Base-by-base conservation (phyloP, 1,140 invertebrate species). In the Lordiphosa collinella region DNA sequence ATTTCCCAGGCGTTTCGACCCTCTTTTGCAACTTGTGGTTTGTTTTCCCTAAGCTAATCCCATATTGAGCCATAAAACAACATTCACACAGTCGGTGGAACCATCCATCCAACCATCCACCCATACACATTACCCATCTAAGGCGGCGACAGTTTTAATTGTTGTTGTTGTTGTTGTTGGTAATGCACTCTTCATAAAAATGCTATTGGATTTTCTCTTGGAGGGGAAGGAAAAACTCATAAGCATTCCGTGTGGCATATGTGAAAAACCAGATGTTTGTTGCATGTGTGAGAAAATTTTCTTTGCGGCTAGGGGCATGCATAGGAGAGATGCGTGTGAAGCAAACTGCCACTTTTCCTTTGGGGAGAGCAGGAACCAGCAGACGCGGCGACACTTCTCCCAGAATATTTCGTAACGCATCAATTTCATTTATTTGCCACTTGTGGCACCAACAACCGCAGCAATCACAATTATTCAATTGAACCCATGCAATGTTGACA, bases 391-490 rank as follows among this genome's bases (percentile, higher is more conserved):
- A 54, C 50, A 67, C 52, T 44, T 38, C 49, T 62, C 36, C 53
- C 25, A 41, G 38, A 13, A 43, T 37, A 49, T 56, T 68, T 56
- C 61, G 65, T 62, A 84, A 56, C 60, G 78, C 78, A 84, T 84
- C 78, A 76, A 84, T 84, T 84, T 70, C 78, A 84, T 84, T 84
- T 84, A 84, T 84, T 69, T 84, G 78, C 78, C 78, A 84, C 78
- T 84, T 84, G 78, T 84, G 78, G 78, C 73, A 62, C 34, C 64
- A 46, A 56, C 53, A 50, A 53, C 63, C 49, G 48, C 60, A 57
- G 38, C 58, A 55, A 74, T 51, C 58, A 68, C 78, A 84, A 84
- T 84, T 84, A 84, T 84, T 84, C 78, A 84, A 84, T 84, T 84
- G 78, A 84, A 58, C 18, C 57, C 36, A 59, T 59, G 59, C 16